A percentile compares a stretch with the other conserved stretches of the same genome.
Evolutionary conservation across 2,797 vertebrate species (phyloP).

Genomic region (Onychomys arenicola): DNA sequence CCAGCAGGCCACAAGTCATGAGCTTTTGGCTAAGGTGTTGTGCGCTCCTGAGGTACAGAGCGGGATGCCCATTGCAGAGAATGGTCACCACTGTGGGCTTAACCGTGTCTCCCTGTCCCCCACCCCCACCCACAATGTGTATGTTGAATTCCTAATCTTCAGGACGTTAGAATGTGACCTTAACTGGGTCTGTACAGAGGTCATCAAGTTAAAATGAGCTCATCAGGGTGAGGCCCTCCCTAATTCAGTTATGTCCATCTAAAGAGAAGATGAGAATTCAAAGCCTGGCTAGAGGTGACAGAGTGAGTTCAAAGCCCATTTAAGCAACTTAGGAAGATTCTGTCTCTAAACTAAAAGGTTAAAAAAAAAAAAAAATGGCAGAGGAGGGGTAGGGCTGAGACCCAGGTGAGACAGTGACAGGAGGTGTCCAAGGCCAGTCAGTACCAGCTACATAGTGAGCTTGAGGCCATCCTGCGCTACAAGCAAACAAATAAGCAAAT

Average conservation of each 20-base stretch:
- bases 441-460: neutral
- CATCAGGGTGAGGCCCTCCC: neutral
- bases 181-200: neutral
- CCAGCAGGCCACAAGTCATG: constrained; percentile 62
- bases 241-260: neutral
- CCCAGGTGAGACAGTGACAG: neutral
- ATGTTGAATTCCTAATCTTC: neutral
- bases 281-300: too few species aligned
- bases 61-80: neutral
- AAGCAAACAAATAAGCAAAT: neutral
- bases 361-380: neutral
- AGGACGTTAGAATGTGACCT: neutral
- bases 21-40: constrained; percentile 66
- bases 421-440: neutral
- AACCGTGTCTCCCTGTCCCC: accelerated
- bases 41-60: neutral
- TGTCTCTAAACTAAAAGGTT: neutral
- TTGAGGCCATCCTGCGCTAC: neutral
- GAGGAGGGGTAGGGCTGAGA: neutral
- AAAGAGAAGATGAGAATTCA: neutral
- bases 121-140: accelerated
- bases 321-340: neutral
- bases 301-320: neutral
- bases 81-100: neutral
- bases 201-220: constrained; percentile 3